Evolutionary conservation across 1,140 invertebrate species (phyloP), one percentile per base, ranked within the genome.

Genomic region (Lepidostoma basale): DNA sequence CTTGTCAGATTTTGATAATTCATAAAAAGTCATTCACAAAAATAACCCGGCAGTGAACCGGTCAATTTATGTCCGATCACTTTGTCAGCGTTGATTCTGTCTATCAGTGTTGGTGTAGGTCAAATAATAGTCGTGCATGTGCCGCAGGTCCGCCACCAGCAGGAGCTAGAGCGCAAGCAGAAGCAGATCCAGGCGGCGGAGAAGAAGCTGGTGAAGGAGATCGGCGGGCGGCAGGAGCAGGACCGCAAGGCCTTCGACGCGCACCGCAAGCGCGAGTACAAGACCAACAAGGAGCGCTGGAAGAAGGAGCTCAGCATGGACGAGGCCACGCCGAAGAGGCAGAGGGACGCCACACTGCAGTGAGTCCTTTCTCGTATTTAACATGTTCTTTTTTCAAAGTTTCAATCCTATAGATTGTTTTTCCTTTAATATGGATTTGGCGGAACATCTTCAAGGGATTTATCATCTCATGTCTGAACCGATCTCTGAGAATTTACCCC

Each of bases 221-320:
- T 98, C 73, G 88, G 89, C 5, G 83, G 88, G 67, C 86, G 91
- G 74, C 96, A 99, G 74, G 94, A 98, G 71, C 89, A 89, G 69
- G 97, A 99, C 76, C 85, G 92, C 49, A 87, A 85, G 79, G 90
- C 89, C 33, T 95, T 97, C 76, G 91, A 94, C 78, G 84, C 90
- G 64, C 92, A 96, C 75, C 94, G 97, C 81, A 98, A 98, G 83
- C 94, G 94, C 78, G 97, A 99, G 80, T 99, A 99, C 84, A 99
- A 99, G 84, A 90, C 90, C 44, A 98, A 95, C 78, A 99, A 99
- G 84, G 98, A 99, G 78, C 84, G 94, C 75, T 96, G 95, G 90
- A 98, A 96, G 88, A 89, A 92, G 77, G 94, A 97, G 80, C 85
- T 98, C 36, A 93, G 90, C 49, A 90, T 94, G 81, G 93, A 96